Percentiles rank a stretch among this genome's conserved stretches.
Conservation (phyloP, 2,888 invertebrate species). For the Brenthis daphne region DNA sequence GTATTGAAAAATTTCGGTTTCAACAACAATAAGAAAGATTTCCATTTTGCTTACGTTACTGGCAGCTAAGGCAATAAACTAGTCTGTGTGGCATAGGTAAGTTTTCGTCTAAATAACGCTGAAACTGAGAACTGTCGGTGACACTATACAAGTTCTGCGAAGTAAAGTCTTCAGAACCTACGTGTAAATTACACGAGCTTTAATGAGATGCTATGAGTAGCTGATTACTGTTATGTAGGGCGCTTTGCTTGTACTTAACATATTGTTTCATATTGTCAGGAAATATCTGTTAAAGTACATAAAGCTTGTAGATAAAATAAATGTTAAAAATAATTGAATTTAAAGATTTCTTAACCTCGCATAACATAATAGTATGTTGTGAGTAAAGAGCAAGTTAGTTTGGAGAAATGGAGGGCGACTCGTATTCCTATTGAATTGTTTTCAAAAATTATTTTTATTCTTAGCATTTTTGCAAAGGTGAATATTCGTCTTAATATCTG, state of each 20-base stretch:
- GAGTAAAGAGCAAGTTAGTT: too few species aligned
- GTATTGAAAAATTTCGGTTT: background rate
- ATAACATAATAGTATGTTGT: too few species aligned
- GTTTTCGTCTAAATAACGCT: constrained; percentile 22
- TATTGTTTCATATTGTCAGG: background rate
- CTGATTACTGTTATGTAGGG: constrained; percentile 10
- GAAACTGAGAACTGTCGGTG: constrained; percentile 14
- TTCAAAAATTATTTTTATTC: too few species aligned
- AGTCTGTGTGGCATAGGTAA: constrained; percentile 15
- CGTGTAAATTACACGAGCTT: constrained; percentile 20
- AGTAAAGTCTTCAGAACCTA: constrained; percentile 5
- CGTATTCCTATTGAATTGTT: too few species aligned
- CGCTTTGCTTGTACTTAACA: background rate
- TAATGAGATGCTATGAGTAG: constrained; percentile 17
- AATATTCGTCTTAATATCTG: too few species aligned
- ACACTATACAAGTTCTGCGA: constrained; percentile 16
- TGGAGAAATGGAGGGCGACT: too few species aligned
- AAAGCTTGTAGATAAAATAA: too few species aligned
- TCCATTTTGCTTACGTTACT: background rate
- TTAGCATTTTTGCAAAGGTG: too few species aligned
- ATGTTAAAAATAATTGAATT: too few species aligned
- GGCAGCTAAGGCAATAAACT: constrained; percentile 7
- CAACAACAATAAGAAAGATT: background rate
- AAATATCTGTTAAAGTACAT: too few species aligned
- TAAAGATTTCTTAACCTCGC: too few species aligned